Base-by-base conservation (phyloP, 2,113 vertebrate species). In the Ophthalmolycus amberensis region DNA sequence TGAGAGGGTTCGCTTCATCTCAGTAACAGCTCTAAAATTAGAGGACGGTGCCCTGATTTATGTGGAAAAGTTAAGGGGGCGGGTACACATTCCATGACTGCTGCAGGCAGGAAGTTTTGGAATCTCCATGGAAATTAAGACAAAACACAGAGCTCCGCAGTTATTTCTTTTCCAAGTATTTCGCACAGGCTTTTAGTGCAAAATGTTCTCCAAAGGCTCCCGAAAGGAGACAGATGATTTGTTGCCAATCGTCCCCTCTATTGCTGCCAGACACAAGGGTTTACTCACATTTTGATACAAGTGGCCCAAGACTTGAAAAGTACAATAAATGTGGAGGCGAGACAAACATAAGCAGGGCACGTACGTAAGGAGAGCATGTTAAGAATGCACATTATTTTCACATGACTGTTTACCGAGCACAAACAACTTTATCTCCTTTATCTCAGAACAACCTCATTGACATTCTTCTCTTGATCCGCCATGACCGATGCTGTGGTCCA, bases 121-220 rank as follows among this genome's bases (percentile, higher is more conserved):
- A 94, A 95, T 96, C 91, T 93, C 94, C 86, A 93, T 94, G 90
- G 92, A 92, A 93, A 94, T 93, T 64, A 85, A 92, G 90, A 90
- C 87, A 93, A 94, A 95, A 95, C 95, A 95, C 78, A 91, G 81
- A 79, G 79, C 84, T 75, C 59, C 67, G 75, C 83, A 74, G 75
- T 86, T 90, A 90, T 60, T 93, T 93, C 15, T 52, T 93, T 93
- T 92, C 87, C 85, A 88, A 88, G 80, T 85, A 81, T 92, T 89
- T 92, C 77, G 84, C 82, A 46, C 80, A 73, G 78, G 85, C 79
- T 81, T 83, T 84, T 68, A 75, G 67, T 72, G 42, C 44, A 84
- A 89, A 91, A 77, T 71, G 69, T 76, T 79, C 71, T 82, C 72
- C 56, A 82, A 71, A 27, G 71, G 74, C 71, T 90, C 34, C 60